These are phyloP conservation scores for Zapus hudsonius DNA, from an alignment of 2,113 vertebrate genomes.

Conservation along the genomic window DNA sequence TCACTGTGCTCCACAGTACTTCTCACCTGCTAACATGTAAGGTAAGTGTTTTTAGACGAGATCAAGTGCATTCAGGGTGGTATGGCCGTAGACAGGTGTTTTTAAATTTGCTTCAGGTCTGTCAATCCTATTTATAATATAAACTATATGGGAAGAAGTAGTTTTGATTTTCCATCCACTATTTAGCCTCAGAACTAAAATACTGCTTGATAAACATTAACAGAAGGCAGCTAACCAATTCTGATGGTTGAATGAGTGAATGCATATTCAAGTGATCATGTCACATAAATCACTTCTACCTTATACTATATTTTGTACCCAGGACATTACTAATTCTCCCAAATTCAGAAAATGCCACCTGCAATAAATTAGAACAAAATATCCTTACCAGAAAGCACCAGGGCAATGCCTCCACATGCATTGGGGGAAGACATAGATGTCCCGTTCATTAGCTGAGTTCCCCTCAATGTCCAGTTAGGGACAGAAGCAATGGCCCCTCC, in stretches of 20 bases:
- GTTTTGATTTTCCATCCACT: neutral
- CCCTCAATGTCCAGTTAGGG: conserved; percentile 98
- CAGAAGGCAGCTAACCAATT: neutral
- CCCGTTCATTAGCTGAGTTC: conserved; percentile 98
- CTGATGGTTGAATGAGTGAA: neutral
- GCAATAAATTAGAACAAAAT: neutral
- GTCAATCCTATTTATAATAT: neutral
- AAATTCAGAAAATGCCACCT: neutral
- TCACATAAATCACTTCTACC: neutral
- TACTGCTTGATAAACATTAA: neutral
- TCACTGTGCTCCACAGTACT: neutral
- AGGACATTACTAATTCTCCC: neutral
- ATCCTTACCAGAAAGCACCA: conserved; percentile 94
- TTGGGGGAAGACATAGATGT: conserved; percentile 99
- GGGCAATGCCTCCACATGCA: conserved; percentile 96
- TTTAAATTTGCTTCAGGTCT: neutral
- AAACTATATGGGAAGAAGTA: neutral
- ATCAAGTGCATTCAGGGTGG: too few species aligned
- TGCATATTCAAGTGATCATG: neutral
- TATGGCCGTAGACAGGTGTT: too few species aligned
- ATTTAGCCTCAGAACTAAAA: neutral
- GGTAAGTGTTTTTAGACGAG: neutral
- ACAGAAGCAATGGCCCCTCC: conserved; percentile 99
- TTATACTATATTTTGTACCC: neutral
- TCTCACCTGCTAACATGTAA: neutral